These are phyloP conservation scores for Caradrina kadenii DNA, from an alignment of 2,888 invertebrate genomes.

Conservation along the genomic window DNA sequence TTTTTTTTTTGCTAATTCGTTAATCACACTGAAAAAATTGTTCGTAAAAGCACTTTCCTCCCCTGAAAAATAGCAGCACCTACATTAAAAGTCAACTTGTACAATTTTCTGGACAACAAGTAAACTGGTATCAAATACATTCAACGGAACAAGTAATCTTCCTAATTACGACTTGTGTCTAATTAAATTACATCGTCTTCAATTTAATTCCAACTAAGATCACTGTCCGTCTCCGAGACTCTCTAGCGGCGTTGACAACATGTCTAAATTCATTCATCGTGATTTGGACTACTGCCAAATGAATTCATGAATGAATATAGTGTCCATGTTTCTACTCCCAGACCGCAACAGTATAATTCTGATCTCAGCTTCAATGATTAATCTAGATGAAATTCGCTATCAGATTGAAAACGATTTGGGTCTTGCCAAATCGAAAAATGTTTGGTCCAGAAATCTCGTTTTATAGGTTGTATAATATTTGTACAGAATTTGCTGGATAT, in stretches of 20 bases:
- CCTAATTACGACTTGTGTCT: not conserved
- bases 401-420: slow-evolving; percentile 42
- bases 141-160: not conserved
- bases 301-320: slow-evolving; percentile 63
- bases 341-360: slow-evolving; percentile 49
- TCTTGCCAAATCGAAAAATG: slow-evolving; percentile 31
- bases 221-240: slow-evolving; percentile 32
- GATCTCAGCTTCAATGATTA: slow-evolving; percentile 47
- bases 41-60: too few species aligned
- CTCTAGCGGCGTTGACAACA: slow-evolving; percentile 52
- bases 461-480: not conserved
- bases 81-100: not conserved
- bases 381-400: slow-evolving; percentile 36
- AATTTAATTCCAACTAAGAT: slow-evolving; percentile 24
- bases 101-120: not conserved
- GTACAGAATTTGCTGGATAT: not conserved
- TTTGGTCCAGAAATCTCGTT: slow-evolving; percentile 3
- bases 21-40: too few species aligned
- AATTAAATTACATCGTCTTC: slow-evolving; percentile 6
- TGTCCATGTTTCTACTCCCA: slow-evolving; percentile 46
- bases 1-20: too few species aligned
- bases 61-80: not conserved
- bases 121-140: not conserved
- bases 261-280: slow-evolving; percentile 65
- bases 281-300: slow-evolving; percentile 60